A percentile compares a stretch with the other conserved stretches of the same genome.
Evolutionary conservation across 2,797 vertebrate species (phyloP).

Genomic region (Apodemus agrarius): DNA sequence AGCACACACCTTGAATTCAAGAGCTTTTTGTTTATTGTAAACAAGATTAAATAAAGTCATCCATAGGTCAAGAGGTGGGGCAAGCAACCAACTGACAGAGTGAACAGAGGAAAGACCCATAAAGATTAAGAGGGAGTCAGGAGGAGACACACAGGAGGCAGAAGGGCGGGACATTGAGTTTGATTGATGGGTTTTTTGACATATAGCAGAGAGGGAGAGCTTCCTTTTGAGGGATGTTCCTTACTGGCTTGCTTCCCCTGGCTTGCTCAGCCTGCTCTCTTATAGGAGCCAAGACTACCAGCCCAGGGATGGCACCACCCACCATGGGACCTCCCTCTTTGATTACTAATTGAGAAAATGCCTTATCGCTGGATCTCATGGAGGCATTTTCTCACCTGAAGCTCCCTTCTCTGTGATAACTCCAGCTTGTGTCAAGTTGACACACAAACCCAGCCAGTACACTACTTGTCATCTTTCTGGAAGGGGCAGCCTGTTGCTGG

Average conservation of each 20-base stretch:
- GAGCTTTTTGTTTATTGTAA: neutral
- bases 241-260: too few species aligned
- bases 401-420: too few species aligned
- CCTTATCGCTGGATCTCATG: too few species aligned
- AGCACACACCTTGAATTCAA: neutral
- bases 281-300: too few species aligned
- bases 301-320: too few species aligned
- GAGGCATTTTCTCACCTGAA: too few species aligned
- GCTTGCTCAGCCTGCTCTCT: too few species aligned
- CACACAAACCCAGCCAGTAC: too few species aligned
- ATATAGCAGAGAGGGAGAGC: neutral
- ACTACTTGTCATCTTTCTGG: neutral
- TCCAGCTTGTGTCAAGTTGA: too few species aligned
- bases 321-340: too few species aligned
- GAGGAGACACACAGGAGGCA: neutral
- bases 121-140: neutral
- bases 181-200: neutral
- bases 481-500: neutral
- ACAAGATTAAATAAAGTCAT: neutral
- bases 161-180: neutral
- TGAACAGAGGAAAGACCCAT: neutral
- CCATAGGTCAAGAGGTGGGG: neutral
- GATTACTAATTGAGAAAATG: too few species aligned
- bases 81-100: neutral
- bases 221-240: neutral